Base-by-base conservation (phyloP, 2,113 vertebrate genomes). In the Fulmarus glacialis region DNA sequence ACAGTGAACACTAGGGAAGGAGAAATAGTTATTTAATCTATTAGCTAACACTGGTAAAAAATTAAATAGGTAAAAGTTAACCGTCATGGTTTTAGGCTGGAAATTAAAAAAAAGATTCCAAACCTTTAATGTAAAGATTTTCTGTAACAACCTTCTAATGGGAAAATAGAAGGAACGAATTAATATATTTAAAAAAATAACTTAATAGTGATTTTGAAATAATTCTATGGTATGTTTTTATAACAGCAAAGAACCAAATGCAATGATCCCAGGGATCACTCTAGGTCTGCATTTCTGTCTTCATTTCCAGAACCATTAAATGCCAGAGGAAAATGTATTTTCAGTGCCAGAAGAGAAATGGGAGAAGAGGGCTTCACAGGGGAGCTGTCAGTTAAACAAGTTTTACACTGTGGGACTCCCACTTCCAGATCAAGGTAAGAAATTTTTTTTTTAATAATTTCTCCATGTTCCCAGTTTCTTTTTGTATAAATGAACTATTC, bases 391-490 rank as follows among this genome's bases (percentile, higher is more conserved):
- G 5, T 11, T 56, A 58, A 82, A 47, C 13, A 89, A 56, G 8
- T 32, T 74, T 82, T 85, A n/a, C 12, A 13, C 18, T 11, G 14
- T 2, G 1, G 45, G 7, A 53, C 4, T 15, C 29, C 19, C 15
- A 53, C 11, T 8, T 64, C 6, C 36, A 53, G 12, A 40, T 23
- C 36, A 82, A 59, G 20, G 32, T 53, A 90, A 73, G 15, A 29
- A 4, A 15, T 30, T 19, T 17, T 36, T 70, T 16, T 50, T 38
- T 34, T 6, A 38, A 27, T n/a, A 14, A 22, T 70, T 81, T 56
- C 8, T 70, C 17, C 0, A 3, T 22, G 4, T n/a, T 45, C 4
- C 8, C 0, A 0, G 2, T 60, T 77, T 47, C 5, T 78, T 84
- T 81, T 77, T 56, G 4, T 30, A 19, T 77, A 56, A 52, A 73